These are phyloP conservation scores for Chaetorhynchus papuensis DNA, from an alignment of 2,113 vertebrate species.

Conservation along the genomic window DNA sequence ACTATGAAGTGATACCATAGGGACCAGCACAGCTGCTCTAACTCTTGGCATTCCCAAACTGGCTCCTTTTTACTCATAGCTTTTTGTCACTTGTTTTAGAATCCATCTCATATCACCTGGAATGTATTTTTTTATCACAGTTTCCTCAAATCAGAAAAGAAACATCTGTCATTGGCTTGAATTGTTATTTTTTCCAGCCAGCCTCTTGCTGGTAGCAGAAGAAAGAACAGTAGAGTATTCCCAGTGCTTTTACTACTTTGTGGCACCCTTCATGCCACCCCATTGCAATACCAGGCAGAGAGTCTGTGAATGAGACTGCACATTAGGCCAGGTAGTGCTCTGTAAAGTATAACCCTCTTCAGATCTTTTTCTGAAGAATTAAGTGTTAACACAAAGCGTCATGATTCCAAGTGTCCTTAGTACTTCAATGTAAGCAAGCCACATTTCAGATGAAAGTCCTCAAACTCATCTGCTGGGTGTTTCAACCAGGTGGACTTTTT, in stretches of 20 bases:
- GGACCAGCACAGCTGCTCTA: neutral
- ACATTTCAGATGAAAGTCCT: neutral
- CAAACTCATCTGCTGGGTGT: neutral
- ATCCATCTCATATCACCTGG: neutral
- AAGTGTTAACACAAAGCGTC: neutral
- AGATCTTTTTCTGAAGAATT: neutral
- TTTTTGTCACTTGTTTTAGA: neutral
- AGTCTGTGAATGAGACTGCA: neutral
- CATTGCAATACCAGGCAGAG: neutral
- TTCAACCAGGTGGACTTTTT: neutral
- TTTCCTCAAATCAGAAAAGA: neutral
- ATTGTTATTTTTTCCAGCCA: neutral
- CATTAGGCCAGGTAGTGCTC: neutral
- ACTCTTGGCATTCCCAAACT: neutral
- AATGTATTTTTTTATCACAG: neutral
- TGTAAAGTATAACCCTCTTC: neutral
- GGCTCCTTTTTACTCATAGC: neutral
- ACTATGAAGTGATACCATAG: neutral
- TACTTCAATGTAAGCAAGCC: neutral
- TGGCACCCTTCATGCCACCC: neutral
- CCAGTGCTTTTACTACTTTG: neutral
- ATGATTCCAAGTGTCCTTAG: neutral
- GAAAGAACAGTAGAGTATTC: neutral
- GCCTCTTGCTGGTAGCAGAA: neutral
- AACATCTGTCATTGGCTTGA: neutral